Conservation (phyloP, 2,797 vertebrate species). For the Emydoidea blandingii region DNA sequence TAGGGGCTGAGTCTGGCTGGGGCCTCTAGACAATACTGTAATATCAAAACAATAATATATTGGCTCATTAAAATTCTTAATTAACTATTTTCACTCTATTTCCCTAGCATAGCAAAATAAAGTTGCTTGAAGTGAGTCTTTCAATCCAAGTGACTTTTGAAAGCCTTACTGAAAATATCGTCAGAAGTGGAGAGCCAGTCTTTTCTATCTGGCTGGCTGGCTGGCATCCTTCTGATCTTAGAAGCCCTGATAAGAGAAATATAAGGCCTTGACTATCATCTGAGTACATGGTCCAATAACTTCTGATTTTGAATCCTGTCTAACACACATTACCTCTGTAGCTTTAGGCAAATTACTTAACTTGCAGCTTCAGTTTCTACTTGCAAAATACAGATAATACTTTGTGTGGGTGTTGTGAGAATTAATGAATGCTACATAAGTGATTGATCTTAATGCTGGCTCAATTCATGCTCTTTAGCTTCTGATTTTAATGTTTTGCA, state of each 20-base stretch:
- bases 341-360: neutral
- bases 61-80: neutral
- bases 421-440: neutral
- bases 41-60: neutral
- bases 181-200: neutral
- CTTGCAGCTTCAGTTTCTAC: neutral
- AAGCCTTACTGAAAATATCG: neutral
- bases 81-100: neutral
- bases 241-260: neutral
- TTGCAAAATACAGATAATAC: neutral
- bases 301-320: neutral
- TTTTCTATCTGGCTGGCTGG: neutral
- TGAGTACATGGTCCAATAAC: neutral
- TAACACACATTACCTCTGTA: neutral
- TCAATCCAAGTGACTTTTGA: neutral
- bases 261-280: neutral
- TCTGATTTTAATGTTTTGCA: neutral
- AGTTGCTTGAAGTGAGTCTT: neutral
- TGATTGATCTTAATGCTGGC: neutral
- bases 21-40: neutral
- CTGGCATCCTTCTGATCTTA: neutral
- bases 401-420: neutral
- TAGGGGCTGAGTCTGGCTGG: rapidly evolving
- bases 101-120: neutral
- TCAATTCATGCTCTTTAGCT: slow-evolving; percentile 9